A percentile compares a stretch with the other conserved stretches of the same genome.
Conservation (phyloP, 2,888 invertebrate genomes). For the Eilema sororculum region DNA sequence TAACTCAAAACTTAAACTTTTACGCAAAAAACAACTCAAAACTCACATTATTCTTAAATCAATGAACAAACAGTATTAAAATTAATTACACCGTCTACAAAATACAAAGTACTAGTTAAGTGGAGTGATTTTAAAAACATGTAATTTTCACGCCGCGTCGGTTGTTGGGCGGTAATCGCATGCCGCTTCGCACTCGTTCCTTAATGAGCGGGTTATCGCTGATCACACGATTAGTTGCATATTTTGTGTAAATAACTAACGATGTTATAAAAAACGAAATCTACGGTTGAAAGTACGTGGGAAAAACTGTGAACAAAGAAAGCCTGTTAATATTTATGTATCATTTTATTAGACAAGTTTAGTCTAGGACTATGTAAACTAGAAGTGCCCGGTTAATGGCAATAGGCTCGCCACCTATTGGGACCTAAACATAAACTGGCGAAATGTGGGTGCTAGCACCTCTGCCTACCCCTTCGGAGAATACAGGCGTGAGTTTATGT, state of each 20-base stretch:
- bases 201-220: constrained; percentile 33
- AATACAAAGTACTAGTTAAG: constrained; percentile 22
- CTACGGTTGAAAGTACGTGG: background rate
- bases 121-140: constrained; percentile 38
- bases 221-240: constrained; percentile 36
- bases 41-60: background rate
- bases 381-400: too few relatives aligned
- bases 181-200: constrained; percentile 36
- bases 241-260: constrained; percentile 21
- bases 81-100: constrained; percentile 20
- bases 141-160: constrained; percentile 33
- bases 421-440: too few relatives aligned
- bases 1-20: background rate
- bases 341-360: too few relatives aligned
- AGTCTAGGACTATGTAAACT: too few relatives aligned
- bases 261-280: background rate
- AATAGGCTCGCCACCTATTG: too few relatives aligned
- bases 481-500: too few relatives aligned
- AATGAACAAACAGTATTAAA: background rate
- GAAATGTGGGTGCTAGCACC: too few relatives aligned
- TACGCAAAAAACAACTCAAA: background rate
- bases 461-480: too few relatives aligned
- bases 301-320: background rate
- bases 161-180: constrained; percentile 33
- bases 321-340: too few relatives aligned